Base-by-base conservation (phyloP, 2,113 vertebrate species). In the Talpa occidentalis region DNA sequence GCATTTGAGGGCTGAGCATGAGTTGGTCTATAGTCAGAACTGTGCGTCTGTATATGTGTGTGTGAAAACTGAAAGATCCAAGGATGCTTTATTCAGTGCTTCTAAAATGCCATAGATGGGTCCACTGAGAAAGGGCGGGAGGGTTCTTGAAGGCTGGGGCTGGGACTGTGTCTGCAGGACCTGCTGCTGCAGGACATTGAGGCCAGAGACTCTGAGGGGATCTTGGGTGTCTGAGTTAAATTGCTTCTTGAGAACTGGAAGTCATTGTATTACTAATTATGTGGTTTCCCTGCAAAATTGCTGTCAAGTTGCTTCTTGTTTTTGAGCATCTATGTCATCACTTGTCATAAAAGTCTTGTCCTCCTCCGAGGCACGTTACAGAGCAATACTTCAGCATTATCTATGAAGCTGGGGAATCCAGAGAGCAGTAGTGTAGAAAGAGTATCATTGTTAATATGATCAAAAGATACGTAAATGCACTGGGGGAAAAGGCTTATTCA, bases 401-500 rank as follows among this genome's bases (percentile, higher is more conserved):
- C 64, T 40, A n/a, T 21, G 22, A 88, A 66, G 70, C 62, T 77
- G 37, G 54, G 64, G 49, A 60, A 64, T 32, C 54, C 62, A 81
- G 76, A 72, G 30, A 76, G 30, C 21, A 54, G 49, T 7, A 42
- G 37, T 60, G 9, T 76, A 60, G 85, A 92, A 67, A 64, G n/a
- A 42, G 7, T 59, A 3, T 60, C 76, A 90, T 76, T 77, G 67
- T 90, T 62, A 82, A 62, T 40, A 44, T 10, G 16, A 86, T 62
- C 78, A 80, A 49, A 59, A 59, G 82, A 91, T 76, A 69, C 26
- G 73, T 62, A 69, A 93, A 69, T 40, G 56, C 3, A 40, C 66
- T 35, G 54, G 52, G 72, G 78, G 69, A 79, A 94, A 96, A 96
- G 69, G 26, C 56, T 2, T 69, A 54, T 74, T 92, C 26, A 37